Evolutionary conservation across 2,113 vertebrate genomes (phyloP).

Genomic region (Apteryx mantelli): DNA sequence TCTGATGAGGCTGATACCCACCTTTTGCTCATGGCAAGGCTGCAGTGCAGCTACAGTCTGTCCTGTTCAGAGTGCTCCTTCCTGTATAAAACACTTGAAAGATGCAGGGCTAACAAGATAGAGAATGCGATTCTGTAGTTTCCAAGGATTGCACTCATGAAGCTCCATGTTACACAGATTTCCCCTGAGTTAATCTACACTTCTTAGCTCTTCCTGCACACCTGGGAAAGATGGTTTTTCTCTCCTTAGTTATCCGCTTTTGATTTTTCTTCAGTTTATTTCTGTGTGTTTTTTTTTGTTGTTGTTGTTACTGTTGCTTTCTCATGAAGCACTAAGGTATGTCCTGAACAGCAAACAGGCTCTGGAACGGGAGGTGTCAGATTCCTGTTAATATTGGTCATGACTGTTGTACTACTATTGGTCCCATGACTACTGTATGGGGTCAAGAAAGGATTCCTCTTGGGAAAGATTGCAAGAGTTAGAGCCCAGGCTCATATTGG

Average conservation of each 20-base stretch:
- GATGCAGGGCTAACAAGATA: no score
- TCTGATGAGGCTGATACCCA: neutral
- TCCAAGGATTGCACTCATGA: neutral
- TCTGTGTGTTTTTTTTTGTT: neutral
- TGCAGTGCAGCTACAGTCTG: neutral
- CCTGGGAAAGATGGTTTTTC: neutral
- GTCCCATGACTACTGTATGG: rapidly evolving
- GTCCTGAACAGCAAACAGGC: neutral
- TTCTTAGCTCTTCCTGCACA: neutral
- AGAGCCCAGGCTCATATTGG: neutral
- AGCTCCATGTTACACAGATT: neutral
- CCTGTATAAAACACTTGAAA: neutral
- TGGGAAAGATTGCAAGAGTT: neutral
- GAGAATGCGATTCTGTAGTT: neutral
- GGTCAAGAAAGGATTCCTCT: neutral
- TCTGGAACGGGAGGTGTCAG: neutral
- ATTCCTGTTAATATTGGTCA: neutral
- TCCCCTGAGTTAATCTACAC: neutral
- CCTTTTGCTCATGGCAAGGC: neutral
- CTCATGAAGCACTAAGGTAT: neutral
- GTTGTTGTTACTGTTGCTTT: neutral
- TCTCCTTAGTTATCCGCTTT: neutral
- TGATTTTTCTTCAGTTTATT: neutral
- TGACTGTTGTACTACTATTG: no score
- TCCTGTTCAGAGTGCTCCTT: neutral